Base-by-base conservation (phyloP, 1,140 invertebrate genomes). In the Agrilus planipennis region DNA sequence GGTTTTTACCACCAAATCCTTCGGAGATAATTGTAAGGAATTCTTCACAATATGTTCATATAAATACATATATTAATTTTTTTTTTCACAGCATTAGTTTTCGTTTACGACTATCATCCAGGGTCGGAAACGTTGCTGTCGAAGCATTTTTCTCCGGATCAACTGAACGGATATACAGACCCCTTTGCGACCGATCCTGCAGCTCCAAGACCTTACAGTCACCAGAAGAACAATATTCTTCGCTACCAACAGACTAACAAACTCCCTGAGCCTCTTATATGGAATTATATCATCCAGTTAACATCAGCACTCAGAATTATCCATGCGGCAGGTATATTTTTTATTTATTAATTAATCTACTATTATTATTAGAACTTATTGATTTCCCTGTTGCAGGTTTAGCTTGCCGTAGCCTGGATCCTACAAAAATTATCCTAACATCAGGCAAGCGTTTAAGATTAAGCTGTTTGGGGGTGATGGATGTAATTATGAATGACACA, bases 61-160 rank as follows among this genome's bases (percentile, higher is more conserved):
- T 39, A 28, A 17, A 6, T 15, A 15, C 28, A 7, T 35, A 15
- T 9, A 11, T 40, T 21, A 31, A 31, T 3, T 20, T 40, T 20
- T 12, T 12, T 40, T 11, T 32, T 17, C 12, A 29, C 63, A 94
- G 90, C 93, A 35, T 79, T 96, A 67, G 76, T 97, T 49, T 89
- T 97, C 69, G 89, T 95, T 34, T 96, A 95, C 64, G 91, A 96
- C 60, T 97, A 89, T 62, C 87, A 91, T 70, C 84, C 93, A 19
- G 80, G 81, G 20, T 84, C 89, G 32, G 82, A 89, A 53, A 94
- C 89, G 0, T 62, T 97, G 42, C 73, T 91, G 65, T 72, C 74
- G 41, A 82, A 84, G 57, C 90, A 94, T 67, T 92, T 92, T 59
- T 76, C 76, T 32, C 65, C 72, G 18, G 69, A 71, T 51, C 75